phyloP scores from a whole-genome alignment of 2,888 invertebrate genomes.

The Silvanus unidentatus region DNA sequence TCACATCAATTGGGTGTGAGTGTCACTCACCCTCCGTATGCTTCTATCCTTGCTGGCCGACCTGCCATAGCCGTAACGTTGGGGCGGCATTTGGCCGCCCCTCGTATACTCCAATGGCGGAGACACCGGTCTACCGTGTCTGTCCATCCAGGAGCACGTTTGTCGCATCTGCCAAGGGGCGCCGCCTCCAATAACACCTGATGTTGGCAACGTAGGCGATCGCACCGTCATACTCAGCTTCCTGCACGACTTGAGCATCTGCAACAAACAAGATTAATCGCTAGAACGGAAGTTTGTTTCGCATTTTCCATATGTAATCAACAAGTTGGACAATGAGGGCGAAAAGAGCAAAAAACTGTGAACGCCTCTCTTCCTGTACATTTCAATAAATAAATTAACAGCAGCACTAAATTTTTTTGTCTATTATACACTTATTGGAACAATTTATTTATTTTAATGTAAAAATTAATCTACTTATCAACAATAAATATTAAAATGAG shows the following conservation, averaged over 20 bases:
- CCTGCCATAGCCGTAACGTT: constrained; percentile 39
- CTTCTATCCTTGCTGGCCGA: constrained; percentile 58
- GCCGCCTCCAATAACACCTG: constrained; percentile 42
- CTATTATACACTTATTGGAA: too few species aligned
- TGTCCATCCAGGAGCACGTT: constrained; percentile 92
- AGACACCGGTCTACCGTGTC: constrained; percentile 83
- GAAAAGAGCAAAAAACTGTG: too few species aligned
- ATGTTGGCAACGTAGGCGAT: constrained; percentile 65
- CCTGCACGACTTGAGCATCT: constrained; percentile 86
- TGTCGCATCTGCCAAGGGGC: constrained; percentile 58
- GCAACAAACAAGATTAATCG: too few species aligned
- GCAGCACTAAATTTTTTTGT: too few species aligned
- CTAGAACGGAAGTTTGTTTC: too few species aligned
- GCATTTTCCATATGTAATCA: background rate
- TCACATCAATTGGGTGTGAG: too few species aligned
- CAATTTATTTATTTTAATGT: constrained; percentile 1
- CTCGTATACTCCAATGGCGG: constrained; percentile 65
- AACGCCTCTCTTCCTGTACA: too few species aligned
- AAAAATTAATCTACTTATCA: too few species aligned
- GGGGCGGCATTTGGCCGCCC: constrained; percentile 41
- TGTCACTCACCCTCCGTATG: constrained; percentile 55
- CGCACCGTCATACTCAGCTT: constrained; percentile 85
- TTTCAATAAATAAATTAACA: too few species aligned
- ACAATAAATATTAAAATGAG: too few species aligned
- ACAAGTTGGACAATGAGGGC: too few species aligned